Conservation (phyloP, 2,888 invertebrate species). For the Ernsta delagoae region DNA sequence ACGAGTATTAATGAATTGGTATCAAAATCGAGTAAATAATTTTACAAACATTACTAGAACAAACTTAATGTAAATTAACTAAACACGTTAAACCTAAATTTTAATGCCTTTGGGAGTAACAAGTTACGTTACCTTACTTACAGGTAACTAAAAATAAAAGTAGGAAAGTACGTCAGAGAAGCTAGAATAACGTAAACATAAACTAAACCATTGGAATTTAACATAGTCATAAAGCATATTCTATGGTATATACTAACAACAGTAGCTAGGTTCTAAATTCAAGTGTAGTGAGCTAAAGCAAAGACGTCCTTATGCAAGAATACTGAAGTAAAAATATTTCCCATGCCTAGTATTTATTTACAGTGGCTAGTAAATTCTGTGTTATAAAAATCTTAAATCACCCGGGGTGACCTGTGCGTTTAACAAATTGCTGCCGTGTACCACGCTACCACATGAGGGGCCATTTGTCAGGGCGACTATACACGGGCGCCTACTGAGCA, state of each 20-base stretch:
- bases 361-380: slow-evolving; percentile 26
- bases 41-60: no score
- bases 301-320: not conserved
- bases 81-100: no score
- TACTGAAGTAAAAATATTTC: slow-evolving; percentile 19
- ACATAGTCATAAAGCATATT: not conserved
- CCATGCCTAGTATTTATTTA: slow-evolving; percentile 15
- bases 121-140: no score
- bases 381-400: slow-evolving; percentile 54
- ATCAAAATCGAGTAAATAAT: no score
- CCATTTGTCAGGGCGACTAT: slow-evolving; percentile 76
- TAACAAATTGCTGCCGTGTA: slow-evolving; percentile 69
- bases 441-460: slow-evolving; percentile 70
- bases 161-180: not conserved
- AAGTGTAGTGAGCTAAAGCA: no score
- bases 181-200: not conserved
- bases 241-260: not conserved
- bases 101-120: not conserved
- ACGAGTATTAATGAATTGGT: no score
- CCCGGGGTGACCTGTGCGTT: slow-evolving; percentile 71
- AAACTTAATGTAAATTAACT: no score
- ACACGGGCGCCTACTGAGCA: slow-evolving; percentile 82
- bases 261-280: not conserved
- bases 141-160: not conserved
- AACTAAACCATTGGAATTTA: not conserved